These are phyloP conservation scores for Leptogaster cylindrica DNA, from an alignment of 2,888 invertebrate species.

Conservation along the genomic window DNA sequence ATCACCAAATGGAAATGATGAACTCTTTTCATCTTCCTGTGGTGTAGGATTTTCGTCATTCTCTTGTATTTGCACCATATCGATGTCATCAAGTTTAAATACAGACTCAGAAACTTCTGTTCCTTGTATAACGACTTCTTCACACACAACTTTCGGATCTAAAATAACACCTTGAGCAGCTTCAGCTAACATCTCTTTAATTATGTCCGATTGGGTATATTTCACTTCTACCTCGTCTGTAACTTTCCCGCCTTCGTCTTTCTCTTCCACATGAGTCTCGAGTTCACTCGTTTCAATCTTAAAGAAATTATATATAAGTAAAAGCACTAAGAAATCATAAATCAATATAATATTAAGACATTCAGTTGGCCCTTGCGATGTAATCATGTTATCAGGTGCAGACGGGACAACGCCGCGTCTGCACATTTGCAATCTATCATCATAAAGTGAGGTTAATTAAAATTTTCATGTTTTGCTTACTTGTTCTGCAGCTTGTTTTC, in stretches of 20 bases:
- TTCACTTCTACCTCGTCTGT: constrained; percentile 39
- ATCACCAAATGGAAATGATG: constrained; percentile 60
- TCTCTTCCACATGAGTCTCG: background rate
- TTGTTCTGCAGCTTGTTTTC: constrained; percentile 57
- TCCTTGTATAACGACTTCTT: constrained; percentile 10
- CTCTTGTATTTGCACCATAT: constrained; percentile 6
- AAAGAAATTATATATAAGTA: background rate
- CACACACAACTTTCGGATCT: constrained; percentile 47
- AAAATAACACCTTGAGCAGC: constrained; percentile 53
- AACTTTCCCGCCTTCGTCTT: background rate
- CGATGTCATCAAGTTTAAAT: constrained; percentile 13
- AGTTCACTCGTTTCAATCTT: constrained; percentile 1
- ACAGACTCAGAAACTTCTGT: constrained; percentile 8
- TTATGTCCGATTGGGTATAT: constrained; percentile 52
- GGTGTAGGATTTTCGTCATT: constrained; percentile 5
- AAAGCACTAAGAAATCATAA: background rate
- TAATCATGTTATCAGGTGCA: constrained; percentile 61
- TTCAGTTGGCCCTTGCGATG: constrained; percentile 63
- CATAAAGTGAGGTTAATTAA: constrained; percentile 50
- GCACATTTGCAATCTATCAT: constrained; percentile 57
- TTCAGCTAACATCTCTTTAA: constrained; percentile 54
- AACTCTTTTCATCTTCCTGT: constrained; percentile 58
- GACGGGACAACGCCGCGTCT: constrained; percentile 64
- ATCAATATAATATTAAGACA: constrained; percentile 5
- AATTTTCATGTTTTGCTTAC: constrained; percentile 60